Base-by-base conservation (phyloP, 2,113 vertebrate species). In the Pseudorectes ferrugineus region DNA sequence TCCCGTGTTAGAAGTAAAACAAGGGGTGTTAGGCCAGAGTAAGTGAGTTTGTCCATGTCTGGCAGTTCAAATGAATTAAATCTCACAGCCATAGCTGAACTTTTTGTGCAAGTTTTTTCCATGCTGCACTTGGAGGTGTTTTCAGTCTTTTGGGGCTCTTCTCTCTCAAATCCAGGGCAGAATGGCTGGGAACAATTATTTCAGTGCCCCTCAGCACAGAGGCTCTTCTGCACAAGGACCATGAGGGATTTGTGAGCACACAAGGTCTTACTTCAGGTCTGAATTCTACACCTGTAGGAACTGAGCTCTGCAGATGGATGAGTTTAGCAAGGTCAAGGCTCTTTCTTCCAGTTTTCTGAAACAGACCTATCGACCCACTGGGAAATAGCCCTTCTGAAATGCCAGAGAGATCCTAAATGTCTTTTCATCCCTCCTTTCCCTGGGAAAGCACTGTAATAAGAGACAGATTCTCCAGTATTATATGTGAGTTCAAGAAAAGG, bases 291-390 rank as follows among this genome's bases (percentile, higher is more conserved):
- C 78, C 62, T 79, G 49, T 29, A 89, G 66, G 46, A 72, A 40
- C 0, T 51, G 29, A 89, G 61, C 48, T 67, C 24, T 67, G 65
- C 31, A 40, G 62, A 54, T 9, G n/a, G 48, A 63, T 31, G 73
- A 48, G 28, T 71, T 76, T 63, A 80, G 46, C 55, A 83, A 92
- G 66, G 73, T 46, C 33, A 54, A 84, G 48, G 7, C 49, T 74
- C 14, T 20, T 26, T 18, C 55, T 59, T 65, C 19, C 36, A 35
- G 18, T 55, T 91, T 91, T 74, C 89, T 61, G 49, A 74, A 85
- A 61, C 12, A 52, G 31, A 57, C 35, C 9, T 85, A 68, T 45
- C 0, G 0, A 73, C 14, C 24, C 24, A 7, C n/a, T 58, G 52
- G 29, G 35, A 91, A 91, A 74, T 10, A 9, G 35, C 45, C 21